A percentile compares a stretch with the other conserved stretches of the same genome.
Evolutionary conservation across 2,888 invertebrate genomes (phyloP).

Genomic region (Phragmatobia fuliginosa): DNA sequence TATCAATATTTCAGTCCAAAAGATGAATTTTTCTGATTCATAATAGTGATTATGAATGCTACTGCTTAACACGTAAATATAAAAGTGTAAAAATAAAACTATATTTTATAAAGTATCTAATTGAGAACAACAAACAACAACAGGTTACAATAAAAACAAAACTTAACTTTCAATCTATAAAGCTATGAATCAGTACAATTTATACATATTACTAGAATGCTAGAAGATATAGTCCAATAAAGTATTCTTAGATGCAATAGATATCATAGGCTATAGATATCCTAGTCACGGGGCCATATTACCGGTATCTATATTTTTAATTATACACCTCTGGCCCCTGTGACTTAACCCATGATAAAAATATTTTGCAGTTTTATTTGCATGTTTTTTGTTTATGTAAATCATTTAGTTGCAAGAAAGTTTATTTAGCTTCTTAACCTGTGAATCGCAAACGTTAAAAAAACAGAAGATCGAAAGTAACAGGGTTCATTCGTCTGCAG

Average conservation of each 20-base stretch:
- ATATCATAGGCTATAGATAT: not conserved
- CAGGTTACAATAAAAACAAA: no score
- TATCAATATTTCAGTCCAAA: no score
- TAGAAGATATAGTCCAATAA: constrained; percentile 21
- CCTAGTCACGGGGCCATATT: not conserved
- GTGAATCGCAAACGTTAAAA: constrained; percentile 38
- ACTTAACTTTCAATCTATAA: no score
- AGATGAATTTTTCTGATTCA: constrained; percentile 3
- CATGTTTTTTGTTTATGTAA: constrained; percentile 48
- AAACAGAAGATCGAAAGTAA: constrained; percentile 57
- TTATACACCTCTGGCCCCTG: not conserved
- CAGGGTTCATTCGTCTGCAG: constrained; percentile 79
- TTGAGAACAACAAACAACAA: no score
- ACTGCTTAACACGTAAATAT: not conserved
- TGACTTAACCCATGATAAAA: not conserved
- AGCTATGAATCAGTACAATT: constrained; percentile 29
- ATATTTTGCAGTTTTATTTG: constrained; percentile 37
- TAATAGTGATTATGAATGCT: not conserved
- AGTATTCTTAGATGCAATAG: constrained; percentile 12
- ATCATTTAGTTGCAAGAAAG: constrained; percentile 47
- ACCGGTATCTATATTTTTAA: not conserved
- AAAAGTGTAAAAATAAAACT: not conserved
- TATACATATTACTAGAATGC: constrained; percentile 30
- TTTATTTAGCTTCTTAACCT: constrained; percentile 51
- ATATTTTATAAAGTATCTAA: no score